Percentiles rank a stretch among this genome's conserved stretches.
Evolutionary conservation across 2,113 vertebrate genomes (phyloP).

Genomic region (Carlito syrichta): DNA sequence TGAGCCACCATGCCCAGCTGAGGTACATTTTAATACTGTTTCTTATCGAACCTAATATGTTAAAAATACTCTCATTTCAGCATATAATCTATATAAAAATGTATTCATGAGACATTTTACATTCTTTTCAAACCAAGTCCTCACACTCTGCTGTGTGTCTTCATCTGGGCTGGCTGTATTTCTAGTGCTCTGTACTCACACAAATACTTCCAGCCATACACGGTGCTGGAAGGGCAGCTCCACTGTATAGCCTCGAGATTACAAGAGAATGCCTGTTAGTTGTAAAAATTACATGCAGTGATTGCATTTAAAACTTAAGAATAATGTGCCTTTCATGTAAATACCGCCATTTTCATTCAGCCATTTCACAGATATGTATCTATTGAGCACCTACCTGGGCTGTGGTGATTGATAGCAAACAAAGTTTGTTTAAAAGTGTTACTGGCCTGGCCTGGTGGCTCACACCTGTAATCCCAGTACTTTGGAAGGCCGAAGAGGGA

Average conservation of each 20-base stretch:
- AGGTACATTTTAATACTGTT: no score
- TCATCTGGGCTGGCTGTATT: fast-evolving
- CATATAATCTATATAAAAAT: neutral
- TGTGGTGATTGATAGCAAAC: neutral
- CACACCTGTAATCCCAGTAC: no score
- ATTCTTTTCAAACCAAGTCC: neutral
- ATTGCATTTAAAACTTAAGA: neutral
- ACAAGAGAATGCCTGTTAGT: neutral
- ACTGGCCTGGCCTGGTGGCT: no score
- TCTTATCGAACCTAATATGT: no score
- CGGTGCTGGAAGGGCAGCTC: neutral
- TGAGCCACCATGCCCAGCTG: neutral
- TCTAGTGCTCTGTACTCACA: fast-evolving
- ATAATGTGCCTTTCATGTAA: neutral
- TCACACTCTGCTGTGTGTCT: neutral
- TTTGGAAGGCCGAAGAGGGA: no score
- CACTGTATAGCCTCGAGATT: neutral
- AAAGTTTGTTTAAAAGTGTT: neutral
- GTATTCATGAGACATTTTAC: neutral
- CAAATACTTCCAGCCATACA: no score
- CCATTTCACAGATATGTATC: neutral
- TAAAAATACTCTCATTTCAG: neutral
- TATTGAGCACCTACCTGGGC: neutral
- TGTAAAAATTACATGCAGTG: neutral
- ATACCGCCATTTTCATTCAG: neutral